phyloP scores from a whole-genome alignment of 2,888 invertebrate species.

The Biston betularia region DNA sequence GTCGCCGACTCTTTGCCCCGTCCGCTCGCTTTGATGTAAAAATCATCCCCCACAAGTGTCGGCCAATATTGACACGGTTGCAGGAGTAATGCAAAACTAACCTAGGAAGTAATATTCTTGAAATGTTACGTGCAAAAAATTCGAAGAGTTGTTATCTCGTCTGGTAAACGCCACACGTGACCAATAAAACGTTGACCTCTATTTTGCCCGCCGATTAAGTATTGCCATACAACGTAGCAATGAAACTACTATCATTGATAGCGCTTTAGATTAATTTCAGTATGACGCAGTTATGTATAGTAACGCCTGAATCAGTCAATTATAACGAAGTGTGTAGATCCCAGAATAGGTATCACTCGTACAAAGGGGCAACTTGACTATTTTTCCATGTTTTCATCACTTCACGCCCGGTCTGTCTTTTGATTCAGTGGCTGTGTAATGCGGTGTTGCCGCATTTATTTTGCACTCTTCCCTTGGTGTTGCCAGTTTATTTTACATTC shows the following conservation, averaged over 20 bases:
- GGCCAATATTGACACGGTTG: conserved; percentile 74
- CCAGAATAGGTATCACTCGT: conserved; percentile 74
- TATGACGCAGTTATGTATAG: too few relatives aligned
- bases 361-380: conserved; percentile 69
- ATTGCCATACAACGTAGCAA: too few relatives aligned
- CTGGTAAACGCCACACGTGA: too few relatives aligned
- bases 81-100: conserved; percentile 32
- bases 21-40: conserved; percentile 80
- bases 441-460: conserved; percentile 83
- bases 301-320: too few relatives aligned
- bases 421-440: conserved; percentile 85
- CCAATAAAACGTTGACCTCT: too few relatives aligned
- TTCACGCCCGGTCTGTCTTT: conserved; percentile 83
- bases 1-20: conserved; percentile 56
- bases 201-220: too few relatives aligned
- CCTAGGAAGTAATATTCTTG: conserved; percentile 39
- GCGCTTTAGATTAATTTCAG: too few relatives aligned
- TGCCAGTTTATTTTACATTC: conserved; percentile 78
- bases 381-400: conserved; percentile 84
- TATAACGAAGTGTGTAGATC: conserved; percentile 51
- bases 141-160: too few relatives aligned
- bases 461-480: conserved; percentile 76
- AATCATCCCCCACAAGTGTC: conserved; percentile 72
- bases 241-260: too few relatives aligned
- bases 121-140: background rate